Evolutionary conservation across 2,888 invertebrate species (phyloP).

Genomic region (Hirtodrosophila duncani): DNA sequence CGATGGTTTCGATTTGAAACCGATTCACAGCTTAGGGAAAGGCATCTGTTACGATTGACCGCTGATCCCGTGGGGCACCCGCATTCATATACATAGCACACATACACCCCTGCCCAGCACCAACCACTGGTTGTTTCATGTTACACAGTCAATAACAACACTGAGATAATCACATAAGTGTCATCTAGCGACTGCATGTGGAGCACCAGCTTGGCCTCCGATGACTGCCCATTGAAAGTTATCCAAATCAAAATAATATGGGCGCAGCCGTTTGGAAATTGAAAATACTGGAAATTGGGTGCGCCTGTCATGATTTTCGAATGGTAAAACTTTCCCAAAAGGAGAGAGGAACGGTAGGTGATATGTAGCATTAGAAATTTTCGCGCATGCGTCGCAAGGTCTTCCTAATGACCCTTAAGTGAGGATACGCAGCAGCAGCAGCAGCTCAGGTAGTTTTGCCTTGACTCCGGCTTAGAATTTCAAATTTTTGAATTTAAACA

Average conservation of each 20-base stretch:
- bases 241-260: slow-evolving; percentile 33
- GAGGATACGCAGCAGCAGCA: slow-evolving; percentile 16
- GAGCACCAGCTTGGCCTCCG: slow-evolving; percentile 34
- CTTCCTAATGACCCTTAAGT: slow-evolving; percentile 29
- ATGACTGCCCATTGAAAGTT: slow-evolving; percentile 48
- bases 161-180: slow-evolving; percentile 12
- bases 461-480: slow-evolving; percentile 57
- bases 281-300: slow-evolving; percentile 49
- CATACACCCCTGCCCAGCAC: too few species aligned
- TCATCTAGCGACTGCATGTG: slow-evolving; percentile 50
- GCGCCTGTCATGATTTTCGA: slow-evolving; percentile 24
- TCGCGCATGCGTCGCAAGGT: slow-evolving; percentile 41
- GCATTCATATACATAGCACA: slow-evolving; percentile 18
- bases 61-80: slow-evolving; percentile 44
- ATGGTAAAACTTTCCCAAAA: slow-evolving; percentile 3
- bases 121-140: slow-evolving; percentile 29
- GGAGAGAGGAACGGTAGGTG: background rate
- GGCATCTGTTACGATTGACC: slow-evolving; percentile 7
- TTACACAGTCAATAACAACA: slow-evolving; percentile 31
- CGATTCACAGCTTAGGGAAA: background rate
- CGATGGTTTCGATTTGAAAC: too few species aligned
- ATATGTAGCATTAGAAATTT: background rate
- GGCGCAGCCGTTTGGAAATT: slow-evolving; percentile 43
- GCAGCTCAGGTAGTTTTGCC: slow-evolving; percentile 62
- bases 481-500: slow-evolving; percentile 23